A percentile compares a stretch with the other conserved stretches of the same genome.
Conservation (phyloP, 2,113 vertebrate genomes). For the Corythoichthys haematopterus region DNA sequence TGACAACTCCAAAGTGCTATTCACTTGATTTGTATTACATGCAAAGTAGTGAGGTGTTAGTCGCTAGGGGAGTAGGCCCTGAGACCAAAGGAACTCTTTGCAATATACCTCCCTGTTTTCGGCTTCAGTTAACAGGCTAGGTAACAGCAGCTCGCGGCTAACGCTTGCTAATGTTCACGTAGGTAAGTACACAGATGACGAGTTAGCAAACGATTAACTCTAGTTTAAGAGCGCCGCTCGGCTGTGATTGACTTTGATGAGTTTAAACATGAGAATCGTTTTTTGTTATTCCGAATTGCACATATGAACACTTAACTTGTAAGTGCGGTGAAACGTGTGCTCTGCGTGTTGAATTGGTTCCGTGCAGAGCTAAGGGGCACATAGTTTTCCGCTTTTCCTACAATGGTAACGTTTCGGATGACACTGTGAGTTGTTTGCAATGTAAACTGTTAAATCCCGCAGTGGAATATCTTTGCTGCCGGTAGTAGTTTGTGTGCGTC, state of each 20-base stretch:
- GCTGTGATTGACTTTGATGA: neutral
- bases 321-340: conserved; percentile 38
- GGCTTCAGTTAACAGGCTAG: conserved; percentile 26
- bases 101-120: conserved; percentile 2
- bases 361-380: conserved; percentile 17
- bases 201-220: conserved; percentile 9
- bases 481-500: conserved; percentile 14
- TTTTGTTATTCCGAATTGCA: neutral
- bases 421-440: neutral
- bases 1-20: conserved; percentile 29
- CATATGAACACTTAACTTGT: conserved; percentile 12
- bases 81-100: neutral
- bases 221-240: neutral
- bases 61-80: neutral
- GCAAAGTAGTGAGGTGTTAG: neutral
- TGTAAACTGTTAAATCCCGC: neutral
- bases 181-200: conserved; percentile 14
- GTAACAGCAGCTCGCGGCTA: conserved; percentile 50
- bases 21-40: neutral
- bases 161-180: conserved; percentile 44
- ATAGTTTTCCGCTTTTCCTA: neutral
- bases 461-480: neutral
- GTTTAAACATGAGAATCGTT: neutral
- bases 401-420: neutral
- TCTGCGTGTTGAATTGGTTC: conserved; percentile 10